Base-by-base conservation (phyloP, 1,140 invertebrate species). In the Magallana ariakensis region DNA sequence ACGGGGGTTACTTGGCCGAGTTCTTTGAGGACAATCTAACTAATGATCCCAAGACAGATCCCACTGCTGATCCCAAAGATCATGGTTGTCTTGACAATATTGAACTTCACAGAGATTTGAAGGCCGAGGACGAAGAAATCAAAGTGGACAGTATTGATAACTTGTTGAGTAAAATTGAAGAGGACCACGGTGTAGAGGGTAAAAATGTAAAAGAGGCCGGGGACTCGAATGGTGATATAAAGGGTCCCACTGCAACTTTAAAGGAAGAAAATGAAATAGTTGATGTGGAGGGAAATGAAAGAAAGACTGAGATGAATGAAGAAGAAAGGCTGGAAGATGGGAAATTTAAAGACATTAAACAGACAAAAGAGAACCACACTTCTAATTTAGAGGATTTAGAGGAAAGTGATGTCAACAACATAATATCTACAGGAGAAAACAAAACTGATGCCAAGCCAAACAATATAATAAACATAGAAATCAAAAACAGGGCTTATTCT, bases 11-110 rank as follows among this genome's bases (percentile, higher is more conserved):
- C 4, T 60, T 89, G 83, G 85, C 60, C 1, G 86, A 86, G 54
- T 87, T 90, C 57, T 89, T 89, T 87, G 86, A 87, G 57, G 86
- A 86, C n/a, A 19, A 87, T 80, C 57, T 85, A 8, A 62, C 54
- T 1, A 87, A 83, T 80, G 70, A 87, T 80, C 13, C 26, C 0
- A 53, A 66, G 55, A 75, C 70, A 22, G 57, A 75, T n/a, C 13
- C 46, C 1, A 19, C 26, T 54, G 33, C 2, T 16, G 55, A 22
- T 4, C 55, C 8, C 9, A n/a, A 54, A 9, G 22, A 16, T 83
- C 53, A 56, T 19, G 55, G 55, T 56, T 26, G 22, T 54, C n/a
- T 83, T 22, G 13, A 26, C 16, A 84, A 84, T 16, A 60, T 33
- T 75, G 66, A 75, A 75, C 16, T 55, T 82, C 46, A 82, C 16